Evolutionary conservation across 2,797 vertebrate genomes (phyloP), one percentile per base, ranked within the genome.

Genomic region (Leptoclinus maculatus): DNA sequence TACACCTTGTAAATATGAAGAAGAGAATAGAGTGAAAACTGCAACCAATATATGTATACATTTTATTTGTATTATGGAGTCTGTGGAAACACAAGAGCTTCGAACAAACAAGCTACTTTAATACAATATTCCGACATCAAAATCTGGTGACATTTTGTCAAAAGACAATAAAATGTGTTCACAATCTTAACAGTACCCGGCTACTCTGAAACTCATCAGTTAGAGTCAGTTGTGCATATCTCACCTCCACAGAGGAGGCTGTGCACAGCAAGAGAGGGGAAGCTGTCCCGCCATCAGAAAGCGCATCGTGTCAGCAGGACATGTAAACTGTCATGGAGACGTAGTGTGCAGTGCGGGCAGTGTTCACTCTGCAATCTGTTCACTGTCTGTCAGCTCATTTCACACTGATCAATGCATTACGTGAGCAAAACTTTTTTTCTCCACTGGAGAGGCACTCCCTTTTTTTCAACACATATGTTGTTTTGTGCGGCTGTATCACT

Each of bases 381-480:
- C 86, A 63, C 78, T 86, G 90, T 88, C 92, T 91, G 92, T 93
- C 91, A 91, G 88, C 79, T 92, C 80, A 80, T 93, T 93, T 92
- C 89, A 87, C 79, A 89, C 64, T 64, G 68, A 84, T 85, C 77
- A 72, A 78, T 73, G 75, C 77, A 32, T 60, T 65, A 54, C 56
- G 66, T 36, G 56, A 49, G 71, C 16, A 39, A 65, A 83, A 71
- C 39, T 41, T 57, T 73, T 56, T 53, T 36, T 5, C 7, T 64
- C 36, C 21, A 16, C 23, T 54, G 27, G 67, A 47, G 59, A 80
- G 63, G 4, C 21, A 38, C 38, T 65, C 3, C 6, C 53, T 47
- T 54, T 60, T 38, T 75, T 74, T 74, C 1, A 43, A 14, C 2
- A 62, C 21, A 71, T 63, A 21, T 29, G 23, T 62, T 80, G 36